Evolutionary conservation across 2,888 invertebrate species (phyloP), one percentile per base, ranked within the genome.

Genomic region (Diarsia brunnea): DNA sequence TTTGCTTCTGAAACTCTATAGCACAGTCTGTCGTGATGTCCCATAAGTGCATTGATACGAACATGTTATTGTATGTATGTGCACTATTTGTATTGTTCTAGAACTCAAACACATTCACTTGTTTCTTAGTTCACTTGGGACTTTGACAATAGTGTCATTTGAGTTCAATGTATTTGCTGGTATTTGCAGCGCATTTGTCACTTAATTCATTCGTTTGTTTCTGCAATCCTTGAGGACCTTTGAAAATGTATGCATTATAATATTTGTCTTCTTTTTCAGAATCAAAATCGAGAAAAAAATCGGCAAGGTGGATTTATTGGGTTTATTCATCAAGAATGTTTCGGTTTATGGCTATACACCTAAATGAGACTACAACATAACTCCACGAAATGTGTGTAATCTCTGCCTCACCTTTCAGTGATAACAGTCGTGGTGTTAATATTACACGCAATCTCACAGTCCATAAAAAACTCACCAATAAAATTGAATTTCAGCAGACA

Each of bases 191-290:
- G 5, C 0, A n/a, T 1, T 61, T 53, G 31, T 51, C 12, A 2
- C 19, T 65, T 16, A 67, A 51, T 60, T 19, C 60, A 60, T 45
- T 60, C 21, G 2, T 24, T 75, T 75, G 65, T 75, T 75, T 64
- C 11, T 49, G 7, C 14, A 49, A n/a, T 58, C 58, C 31, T 58
- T 24, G 7, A 21, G 16, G 58, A 47, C 24, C 3, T 47, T 21
- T 31, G 31, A 31, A n/a, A n/a, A n/a, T n/a, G n/a, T n/a, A n/a
- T n/a, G n/a, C n/a, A n/a, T n/a, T n/a, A n/a, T n/a, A n/a, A n/a
- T n/a, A n/a, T n/a, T n/a, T n/a, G n/a, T n/a, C n/a, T 31, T 4
- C 31, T 31, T 31, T 31, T 31, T 31, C 31, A 4, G 31, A 31
- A 31, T 31, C 31, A 4, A 31, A 31, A 31, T 31, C 31, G 4